Base-by-base conservation (phyloP, 2,888 invertebrate genomes). In the Hydroisotoma schaefferi region DNA sequence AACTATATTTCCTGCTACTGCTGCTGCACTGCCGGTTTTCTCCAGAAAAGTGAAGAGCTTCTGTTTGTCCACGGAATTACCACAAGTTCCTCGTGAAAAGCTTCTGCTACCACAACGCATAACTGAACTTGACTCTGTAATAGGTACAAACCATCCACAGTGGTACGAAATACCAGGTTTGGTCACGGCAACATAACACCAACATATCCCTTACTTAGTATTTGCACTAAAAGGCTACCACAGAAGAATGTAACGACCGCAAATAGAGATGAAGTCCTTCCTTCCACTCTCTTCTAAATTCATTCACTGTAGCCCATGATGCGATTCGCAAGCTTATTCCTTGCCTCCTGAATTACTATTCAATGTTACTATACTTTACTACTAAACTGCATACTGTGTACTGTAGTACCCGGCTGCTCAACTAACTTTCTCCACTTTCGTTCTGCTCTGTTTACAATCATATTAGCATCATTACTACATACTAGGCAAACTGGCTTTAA, bases 231-330 rank as follows among this genome's bases (percentile, higher is more conserved):
- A n/a, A n/a, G n/a, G n/a, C n/a, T n/a, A n/a, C n/a, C n/a, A n/a
- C n/a, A 53, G 53, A 53, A 40, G 43, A 38, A 53, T 40, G 26
- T 26, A 53, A 53, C 38, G 40, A 53, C 43, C 40, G 25, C 40
- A 23, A 53, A 29, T 18, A 49, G 40, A 53, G 43, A 53, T 53
- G 43, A 43, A 43, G 38, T 53, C 43, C 53, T 53, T 53, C 53
- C 40, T 53, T 52, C 51, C n/a, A n/a, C n/a, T 52, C 15, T 20
- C 28, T 27, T 18, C 22, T 37, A 27, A 53, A 40, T 40, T 27
- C 38, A 53, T 53, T 53, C 53, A 53, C 22, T 53, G 53, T 53
- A 22, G 20, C 22, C 10, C 22, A 20, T 40, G 20, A 40, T 22
- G 43, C 40, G 23, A 33, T n/a, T n/a, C n/a, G n/a, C n/a, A n/a